Evolutionary conservation across 1,140 invertebrate species (phyloP).

Genomic region (Heliothis subflexa): DNA sequence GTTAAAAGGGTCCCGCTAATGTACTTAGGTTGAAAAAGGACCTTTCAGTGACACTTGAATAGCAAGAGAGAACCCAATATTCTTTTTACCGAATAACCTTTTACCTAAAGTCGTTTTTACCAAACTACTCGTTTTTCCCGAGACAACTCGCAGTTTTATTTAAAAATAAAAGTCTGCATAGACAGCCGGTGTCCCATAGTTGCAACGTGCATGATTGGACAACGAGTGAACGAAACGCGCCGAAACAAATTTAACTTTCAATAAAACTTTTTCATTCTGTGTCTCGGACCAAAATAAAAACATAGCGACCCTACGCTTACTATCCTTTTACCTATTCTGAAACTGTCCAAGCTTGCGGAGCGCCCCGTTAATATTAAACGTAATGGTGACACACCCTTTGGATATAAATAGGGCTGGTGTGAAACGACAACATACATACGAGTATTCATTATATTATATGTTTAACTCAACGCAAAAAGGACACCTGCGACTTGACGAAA

Average conservation of each 20-base stretch:
- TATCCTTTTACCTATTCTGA: conserved; percentile 38
- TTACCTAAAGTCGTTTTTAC: conserved; percentile 27
- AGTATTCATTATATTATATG: conserved; percentile 57
- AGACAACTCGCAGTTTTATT: conserved; percentile 20
- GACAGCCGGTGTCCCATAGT: conserved; percentile 1
- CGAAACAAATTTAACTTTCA: conserved; percentile 42
- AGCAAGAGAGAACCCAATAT: conserved; percentile 41
- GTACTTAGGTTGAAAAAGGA: conserved; percentile 52
- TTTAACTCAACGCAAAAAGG: conserved; percentile 51
- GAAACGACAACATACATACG: conserved; percentile 14
- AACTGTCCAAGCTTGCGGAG: conserved; percentile 33
- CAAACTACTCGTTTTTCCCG: conserved; percentile 12
- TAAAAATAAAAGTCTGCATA: conserved; percentile 22
- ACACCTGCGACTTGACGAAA: conserved; percentile 55
- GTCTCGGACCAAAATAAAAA: conserved; percentile 20
- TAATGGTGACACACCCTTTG: conserved; percentile 39
- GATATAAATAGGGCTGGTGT: conserved; percentile 28
- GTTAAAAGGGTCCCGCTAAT: conserved; percentile 54
- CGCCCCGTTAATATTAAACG: conserved; percentile 36
- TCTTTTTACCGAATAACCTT: conserved; percentile 46
- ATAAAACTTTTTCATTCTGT: conserved; percentile 38
- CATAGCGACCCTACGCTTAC: conserved; percentile 5
- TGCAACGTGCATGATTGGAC: conserved; percentile 31
- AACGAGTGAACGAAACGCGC: conserved; percentile 15
- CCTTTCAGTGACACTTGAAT: conserved; percentile 47